Evolutionary conservation across 2,888 invertebrate genomes (phyloP), one percentile per base, ranked within the genome.

Genomic region (Toxonevra muliebris): DNA sequence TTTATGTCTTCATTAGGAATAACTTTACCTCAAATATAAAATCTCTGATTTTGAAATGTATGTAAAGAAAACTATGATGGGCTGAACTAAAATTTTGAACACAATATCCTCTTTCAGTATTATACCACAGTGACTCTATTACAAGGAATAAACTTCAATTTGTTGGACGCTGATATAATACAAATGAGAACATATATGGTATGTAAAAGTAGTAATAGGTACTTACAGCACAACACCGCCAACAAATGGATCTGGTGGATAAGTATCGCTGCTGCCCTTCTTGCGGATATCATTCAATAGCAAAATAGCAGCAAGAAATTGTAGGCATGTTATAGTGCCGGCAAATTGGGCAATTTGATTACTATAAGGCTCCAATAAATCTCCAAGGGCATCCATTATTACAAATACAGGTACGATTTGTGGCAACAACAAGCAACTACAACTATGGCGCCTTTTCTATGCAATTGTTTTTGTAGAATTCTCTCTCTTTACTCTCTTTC

Each of bases 191-290:
- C n/a, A n/a, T n/a, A n/a, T n/a, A n/a, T n/a, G n/a, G n/a, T n/a
- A n/a, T n/a, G n/a, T n/a, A n/a, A n/a, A n/a, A n/a, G n/a, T n/a
- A n/a, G n/a, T n/a, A n/a, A 15, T 20, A 43, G 30, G 12, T 74
- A 90, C 92, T 90, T 85, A 94, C 94, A 94, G 89, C 70, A 91
- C 88, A 74, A 91, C 81, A 85, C 93, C 94, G 50, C 93, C 93
- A 53, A 92, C 80, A 83, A 94, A 94, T 0, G 93, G 92, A 81
- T 89, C 88, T 30, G 91, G 86, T 57, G 90, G 88, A 72, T 90
- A 87, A 65, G 89, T 89, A 76, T 87, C 87, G 0, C 93, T 90
- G 75, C 86, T 88, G 17, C 89, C 89, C 78, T 90, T 90, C 77
- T 90, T 90, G 71, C 90, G 88, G 71, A 94, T 91, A 79, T 93